Base-by-base conservation (phyloP, 2,797 vertebrate species). In the Hylomyscus alleni region DNA sequence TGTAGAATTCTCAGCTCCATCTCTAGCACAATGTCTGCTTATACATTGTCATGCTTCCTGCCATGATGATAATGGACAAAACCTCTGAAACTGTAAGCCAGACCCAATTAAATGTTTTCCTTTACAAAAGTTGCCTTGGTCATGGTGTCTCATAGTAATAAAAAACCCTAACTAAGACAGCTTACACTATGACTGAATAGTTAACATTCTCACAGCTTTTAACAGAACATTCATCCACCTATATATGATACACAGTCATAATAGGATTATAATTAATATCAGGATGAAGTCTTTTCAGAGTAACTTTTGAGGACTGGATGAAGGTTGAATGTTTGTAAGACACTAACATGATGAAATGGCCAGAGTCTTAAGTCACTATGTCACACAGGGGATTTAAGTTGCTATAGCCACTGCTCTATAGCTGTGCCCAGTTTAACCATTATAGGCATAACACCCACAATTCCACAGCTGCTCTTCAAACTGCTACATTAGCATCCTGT, bases 181-280 rank as follows among this genome's bases (percentile, higher is more conserved):
- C 58, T 60, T 60, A 26, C 22, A 60, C 58, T 60, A 24, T 10
- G 58, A 62, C 3, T 54, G 76, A 90, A 50, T 2, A 92, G 17
- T 81, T 94, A 65, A 65, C 60, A 80, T 80, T 93, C 31, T 22
- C 75, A 50, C 89, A 87, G 37, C 34, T 92, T 87, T 94, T 93
- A 69, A 17, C 44, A 83, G 78, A 91, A 95, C 56, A 73, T 65
- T 65, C 67, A 92, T 9, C 44, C 29, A 91, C 75, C 37, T 81
- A n/a, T 6, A 9, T 77, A 73, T 56, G 73, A 24, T 31, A 69
- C 20, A 56, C 12, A 58, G 60, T 87, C 76, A 67, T 62, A 44
- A 47, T 75, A 83, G 56, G 56, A 93, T 69, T 94, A 50, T 47
- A 89, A 83, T 7, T 26, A 54, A 19, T 31, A 37, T 47, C 67